Evolutionary conservation across 2,888 invertebrate species (phyloP), one percentile per base, ranked within the genome.

Genomic region (Germaria angustata): DNA sequence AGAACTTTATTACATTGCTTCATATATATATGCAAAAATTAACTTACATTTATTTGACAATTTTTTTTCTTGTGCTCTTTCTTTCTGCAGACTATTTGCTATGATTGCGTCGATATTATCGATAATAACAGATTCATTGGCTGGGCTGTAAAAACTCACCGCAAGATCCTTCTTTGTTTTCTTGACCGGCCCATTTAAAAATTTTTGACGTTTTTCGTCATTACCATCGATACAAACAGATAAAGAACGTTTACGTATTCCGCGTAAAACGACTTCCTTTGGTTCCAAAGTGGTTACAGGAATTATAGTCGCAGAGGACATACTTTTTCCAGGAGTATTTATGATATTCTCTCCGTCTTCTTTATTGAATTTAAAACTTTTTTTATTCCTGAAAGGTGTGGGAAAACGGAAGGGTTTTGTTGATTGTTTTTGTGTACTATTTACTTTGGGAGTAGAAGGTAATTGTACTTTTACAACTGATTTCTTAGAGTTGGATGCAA

Each of bases 141-240:
- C 85, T 0, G 90, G 89, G 84, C 90, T 89, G 17, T 86, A 83
- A 66, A 90, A 90, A 0, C 86, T 87, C 0, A 90, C 90, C 72
- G 34, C 86, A 86, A 65, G 55, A 66, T 13, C 39, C 63, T 32
- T 57, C 9, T 81, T 84, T 15, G 1, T 15, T 32, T 73, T 53
- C 13, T 28, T 11, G 2, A 22, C 1, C 32, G 61, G 20, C 2
- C 32, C 41, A 24, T 6, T 24, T 17, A 69, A 13, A 0, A 46
- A 15, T 13, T 41, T 53, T 6, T 36, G 36, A 15, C 41, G 36
- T 15, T 83, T 76, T 6, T 36, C 3, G 2, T 55, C 65, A 22
- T 78, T 34, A 4, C 68, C 84, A 11, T 84, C 85, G 7, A 85
- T 84, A 34, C 85, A 85, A 0, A 85, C 68, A 0, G 90, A 89